Conservation (phyloP, 2,888 invertebrate genomes). For the Silvanus unidentatus region DNA sequence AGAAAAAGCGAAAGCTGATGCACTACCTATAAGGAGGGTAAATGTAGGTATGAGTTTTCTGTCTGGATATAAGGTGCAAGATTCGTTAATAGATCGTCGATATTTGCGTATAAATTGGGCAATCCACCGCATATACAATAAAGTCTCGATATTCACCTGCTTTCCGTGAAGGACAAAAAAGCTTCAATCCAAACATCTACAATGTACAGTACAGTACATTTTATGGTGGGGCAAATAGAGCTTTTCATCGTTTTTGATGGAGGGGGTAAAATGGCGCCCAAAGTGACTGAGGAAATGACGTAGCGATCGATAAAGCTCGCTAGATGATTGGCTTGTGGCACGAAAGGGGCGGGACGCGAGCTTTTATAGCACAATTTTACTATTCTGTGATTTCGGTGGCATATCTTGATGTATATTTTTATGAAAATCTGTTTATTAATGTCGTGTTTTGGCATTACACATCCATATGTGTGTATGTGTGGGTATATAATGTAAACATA, state of each 20-base stretch:
- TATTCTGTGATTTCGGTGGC: slow-evolving; percentile 38
- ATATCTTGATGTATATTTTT: slow-evolving; percentile 13
- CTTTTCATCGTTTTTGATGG: slow-evolving; percentile 15
- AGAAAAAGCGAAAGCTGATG: too few relatives aligned
- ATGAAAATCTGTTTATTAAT: slow-evolving; percentile 5
- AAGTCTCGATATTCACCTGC: too few relatives aligned
- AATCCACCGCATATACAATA: too few relatives aligned
- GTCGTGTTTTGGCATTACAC: too few relatives aligned
- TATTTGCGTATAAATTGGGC: too few relatives aligned
- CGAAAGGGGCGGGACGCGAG: slow-evolving; percentile 32
- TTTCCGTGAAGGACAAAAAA: slow-evolving; percentile 2
- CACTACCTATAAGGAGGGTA: too few relatives aligned
- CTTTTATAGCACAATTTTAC: slow-evolving; percentile 38
- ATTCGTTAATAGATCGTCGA: too few relatives aligned
- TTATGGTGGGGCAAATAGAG: slow-evolving; percentile 14
- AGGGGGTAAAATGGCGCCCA: slow-evolving; percentile 44
- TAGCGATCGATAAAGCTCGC: slow-evolving; percentile 45
- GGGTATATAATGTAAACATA: too few relatives aligned
- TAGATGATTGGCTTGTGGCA: slow-evolving; percentile 41
- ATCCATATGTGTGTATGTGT: too few relatives aligned
- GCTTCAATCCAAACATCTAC: slow-evolving; percentile 28
- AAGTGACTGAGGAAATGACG: slow-evolving; percentile 43
- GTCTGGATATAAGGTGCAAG: too few relatives aligned
- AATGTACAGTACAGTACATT: slow-evolving; percentile 24
- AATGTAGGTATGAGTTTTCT: too few relatives aligned